Conservation (phyloP, 2,113 vertebrate species). For the Circaetus cinerascens region DNA sequence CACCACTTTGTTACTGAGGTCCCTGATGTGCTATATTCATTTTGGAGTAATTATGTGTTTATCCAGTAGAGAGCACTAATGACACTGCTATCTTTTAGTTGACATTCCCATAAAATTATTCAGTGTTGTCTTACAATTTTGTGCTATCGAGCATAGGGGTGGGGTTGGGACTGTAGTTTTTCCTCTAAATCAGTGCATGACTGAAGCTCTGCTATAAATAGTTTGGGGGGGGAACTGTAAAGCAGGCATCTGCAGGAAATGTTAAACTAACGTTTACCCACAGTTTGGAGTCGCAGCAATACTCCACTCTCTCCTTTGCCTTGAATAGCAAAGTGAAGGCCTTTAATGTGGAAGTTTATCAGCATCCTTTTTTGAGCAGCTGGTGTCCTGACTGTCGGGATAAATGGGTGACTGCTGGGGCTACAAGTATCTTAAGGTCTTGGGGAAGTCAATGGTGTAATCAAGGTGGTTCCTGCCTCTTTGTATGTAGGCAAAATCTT, state of each 20-base stretch:
- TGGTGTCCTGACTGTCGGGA: neutral
- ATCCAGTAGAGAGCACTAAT: constrained; percentile 43
- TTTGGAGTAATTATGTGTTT: neutral
- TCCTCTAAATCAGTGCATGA: neutral
- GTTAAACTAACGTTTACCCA: rapidly evolving
- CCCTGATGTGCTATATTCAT: neutral
- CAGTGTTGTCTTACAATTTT: neutral
- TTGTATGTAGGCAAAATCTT: neutral
- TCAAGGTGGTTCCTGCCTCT: neutral
- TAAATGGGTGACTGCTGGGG: neutral
- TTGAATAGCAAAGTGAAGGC: neutral
- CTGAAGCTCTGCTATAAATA: neutral
- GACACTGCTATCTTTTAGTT: neutral
- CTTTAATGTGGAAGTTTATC: neutral
- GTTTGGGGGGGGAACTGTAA: neutral
- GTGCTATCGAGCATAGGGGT: neutral
- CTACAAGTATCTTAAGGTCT: neutral
- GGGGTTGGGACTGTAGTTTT: neutral
- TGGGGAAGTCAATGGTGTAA: rapidly evolving
- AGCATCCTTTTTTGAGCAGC: neutral
- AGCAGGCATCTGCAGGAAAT: neutral
- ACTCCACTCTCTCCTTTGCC: neutral
- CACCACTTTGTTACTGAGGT: neutral
- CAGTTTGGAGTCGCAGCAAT: neutral
- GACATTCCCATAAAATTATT: neutral